Evolutionary conservation across 2,888 invertebrate genomes (phyloP).

Genomic region (Hirtodrosophila alboralis): DNA sequence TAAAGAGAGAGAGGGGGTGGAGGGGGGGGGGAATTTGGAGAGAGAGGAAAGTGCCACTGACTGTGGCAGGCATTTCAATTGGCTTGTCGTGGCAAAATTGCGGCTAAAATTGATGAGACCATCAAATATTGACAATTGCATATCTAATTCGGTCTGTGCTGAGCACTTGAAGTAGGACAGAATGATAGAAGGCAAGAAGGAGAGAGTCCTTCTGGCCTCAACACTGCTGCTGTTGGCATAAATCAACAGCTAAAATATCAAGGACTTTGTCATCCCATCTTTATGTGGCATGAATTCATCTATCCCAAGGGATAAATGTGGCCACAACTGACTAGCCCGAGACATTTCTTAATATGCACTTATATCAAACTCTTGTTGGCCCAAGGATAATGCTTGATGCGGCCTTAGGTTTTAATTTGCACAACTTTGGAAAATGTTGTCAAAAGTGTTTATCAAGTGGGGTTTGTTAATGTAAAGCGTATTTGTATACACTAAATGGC

Average conservation of each 20-base stretch:
- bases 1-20: neutral
- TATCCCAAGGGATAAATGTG: slow-evolving; percentile 19
- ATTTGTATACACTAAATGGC: too few species aligned
- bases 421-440: too few species aligned
- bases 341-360: slow-evolving; percentile 11
- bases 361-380: slow-evolving; percentile 2
- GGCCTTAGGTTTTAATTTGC: neutral
- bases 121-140: slow-evolving; percentile 79
- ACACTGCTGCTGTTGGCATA: too few species aligned
- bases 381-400: slow-evolving; percentile 1
- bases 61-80: slow-evolving; percentile 66
- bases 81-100: slow-evolving; percentile 37
- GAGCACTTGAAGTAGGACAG: slow-evolving; percentile 15
- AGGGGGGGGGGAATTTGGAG: slow-evolving; percentile 12
- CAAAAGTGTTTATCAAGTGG: too few species aligned
- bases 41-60: slow-evolving; percentile 28
- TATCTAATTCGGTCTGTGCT: slow-evolving; percentile 56
- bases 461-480: too few species aligned
- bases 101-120: slow-evolving; percentile 72
- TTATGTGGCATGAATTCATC: slow-evolving; percentile 12
- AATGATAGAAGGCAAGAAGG: neutral
- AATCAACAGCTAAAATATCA: slow-evolving; percentile 41
- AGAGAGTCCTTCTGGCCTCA: slow-evolving; percentile 11
- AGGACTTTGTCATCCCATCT: slow-evolving; percentile 36
- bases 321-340: neutral